Percentiles rank a stretch among this genome's conserved stretches.
These are phyloP conservation scores for Parus major DNA, from an alignment of 2,113 vertebrate genomes.

Conservation along the genomic window DNA sequence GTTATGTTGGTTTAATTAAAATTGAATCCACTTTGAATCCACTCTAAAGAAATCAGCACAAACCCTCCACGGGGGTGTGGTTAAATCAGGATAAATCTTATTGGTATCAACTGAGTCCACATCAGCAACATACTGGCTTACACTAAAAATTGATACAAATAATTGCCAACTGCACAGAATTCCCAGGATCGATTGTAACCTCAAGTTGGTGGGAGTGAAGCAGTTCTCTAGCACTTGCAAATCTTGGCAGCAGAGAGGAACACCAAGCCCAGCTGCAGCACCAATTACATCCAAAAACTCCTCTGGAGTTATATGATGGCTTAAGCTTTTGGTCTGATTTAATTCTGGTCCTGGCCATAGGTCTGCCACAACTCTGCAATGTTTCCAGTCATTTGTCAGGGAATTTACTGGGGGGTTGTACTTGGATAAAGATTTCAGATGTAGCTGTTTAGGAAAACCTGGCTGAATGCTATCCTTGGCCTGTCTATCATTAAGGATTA, in stretches of 20 bases:
- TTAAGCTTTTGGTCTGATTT: neutral
- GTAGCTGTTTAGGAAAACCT: neutral
- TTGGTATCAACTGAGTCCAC: neutral
- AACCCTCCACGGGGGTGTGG: neutral
- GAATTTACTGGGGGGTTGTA: neutral
- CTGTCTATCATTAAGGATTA: constrained; percentile 14
- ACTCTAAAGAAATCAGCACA: neutral
- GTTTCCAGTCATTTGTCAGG: neutral
- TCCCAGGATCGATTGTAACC: neutral
- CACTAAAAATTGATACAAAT: neutral
- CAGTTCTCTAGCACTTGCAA: neutral
- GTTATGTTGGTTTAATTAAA: neutral
- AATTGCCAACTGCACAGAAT: neutral
- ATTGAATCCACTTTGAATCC: neutral
- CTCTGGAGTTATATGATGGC: neutral
- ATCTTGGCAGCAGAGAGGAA: neutral
- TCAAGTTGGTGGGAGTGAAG: fast-evolving
- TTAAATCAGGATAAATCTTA: neutral
- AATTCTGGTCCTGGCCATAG: neutral
- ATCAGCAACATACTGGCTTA: neutral
- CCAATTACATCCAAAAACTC: neutral
- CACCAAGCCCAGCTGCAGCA: neutral
- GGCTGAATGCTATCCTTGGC: neutral
- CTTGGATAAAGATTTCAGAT: neutral
- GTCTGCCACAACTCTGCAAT: neutral